Conservation (phyloP, 1,140 invertebrate genomes). For the Drosophila baimaii region DNA sequence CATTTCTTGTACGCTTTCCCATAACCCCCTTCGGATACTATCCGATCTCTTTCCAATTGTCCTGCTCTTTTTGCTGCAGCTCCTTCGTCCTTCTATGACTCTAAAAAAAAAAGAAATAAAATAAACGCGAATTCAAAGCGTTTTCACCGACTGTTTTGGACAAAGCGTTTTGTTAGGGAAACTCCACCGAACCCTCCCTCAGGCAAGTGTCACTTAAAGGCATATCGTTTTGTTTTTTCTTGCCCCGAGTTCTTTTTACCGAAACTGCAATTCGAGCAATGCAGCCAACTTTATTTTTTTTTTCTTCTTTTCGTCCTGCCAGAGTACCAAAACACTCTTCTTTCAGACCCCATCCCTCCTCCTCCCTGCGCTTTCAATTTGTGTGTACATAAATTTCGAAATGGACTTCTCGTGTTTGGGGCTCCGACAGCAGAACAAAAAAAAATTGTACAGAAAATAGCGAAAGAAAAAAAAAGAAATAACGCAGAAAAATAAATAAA, state of each 20-base stretch:
- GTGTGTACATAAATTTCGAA: slow-evolving; percentile 82
- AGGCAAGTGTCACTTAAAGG: slow-evolving; percentile 68
- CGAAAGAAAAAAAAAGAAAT: slow-evolving; percentile 6
- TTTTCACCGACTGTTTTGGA: slow-evolving; percentile 45
- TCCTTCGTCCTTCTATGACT: background rate
- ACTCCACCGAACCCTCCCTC: slow-evolving; percentile 13
- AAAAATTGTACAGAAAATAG: slow-evolving; percentile 38
- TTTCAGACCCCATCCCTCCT: slow-evolving; percentile 20
- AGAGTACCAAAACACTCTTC: slow-evolving; percentile 48
- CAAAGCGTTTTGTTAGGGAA: slow-evolving; percentile 34
- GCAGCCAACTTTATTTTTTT: slow-evolving; percentile 49
- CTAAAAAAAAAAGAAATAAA: too few relatives aligned
- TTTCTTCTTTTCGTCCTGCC: slow-evolving; percentile 28
- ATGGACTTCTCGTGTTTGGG: slow-evolving; percentile 78
- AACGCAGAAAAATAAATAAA: slow-evolving; percentile 42
- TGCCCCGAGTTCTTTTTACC: slow-evolving; percentile 34
- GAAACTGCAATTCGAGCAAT: slow-evolving; percentile 63
- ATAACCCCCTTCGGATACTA: background rate
- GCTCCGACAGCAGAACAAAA: slow-evolving; percentile 51
- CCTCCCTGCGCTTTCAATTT: slow-evolving; percentile 70
- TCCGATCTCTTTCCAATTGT: slow-evolving; percentile 29
- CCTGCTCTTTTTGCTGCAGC: background rate
- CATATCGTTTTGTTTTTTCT: slow-evolving; percentile 55
- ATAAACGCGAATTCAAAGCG: slow-evolving; percentile 35
- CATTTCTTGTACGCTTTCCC: background rate